Evolutionary conservation across 2,113 vertebrate species (phyloP).

Genomic region (Equus quagga): DNA sequence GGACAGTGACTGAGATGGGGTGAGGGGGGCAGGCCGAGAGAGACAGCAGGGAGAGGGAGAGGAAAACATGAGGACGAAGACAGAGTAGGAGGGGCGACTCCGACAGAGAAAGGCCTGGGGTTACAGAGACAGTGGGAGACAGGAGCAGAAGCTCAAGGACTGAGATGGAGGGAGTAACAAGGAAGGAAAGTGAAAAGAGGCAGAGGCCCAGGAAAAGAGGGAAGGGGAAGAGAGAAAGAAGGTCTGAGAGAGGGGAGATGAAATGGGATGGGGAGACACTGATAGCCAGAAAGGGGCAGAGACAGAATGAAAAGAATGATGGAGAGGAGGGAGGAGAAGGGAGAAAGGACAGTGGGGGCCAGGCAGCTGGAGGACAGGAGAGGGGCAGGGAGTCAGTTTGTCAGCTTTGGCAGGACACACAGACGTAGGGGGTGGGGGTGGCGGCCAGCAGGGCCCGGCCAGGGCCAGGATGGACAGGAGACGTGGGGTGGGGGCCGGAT

Average conservation of each 20-base stretch:
- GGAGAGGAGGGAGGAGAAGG: not conserved
- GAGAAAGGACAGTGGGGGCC: not conserved
- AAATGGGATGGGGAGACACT: not conserved
- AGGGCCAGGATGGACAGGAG: constrained; percentile 48
- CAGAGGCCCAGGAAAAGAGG: not conserved
- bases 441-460: not conserved
- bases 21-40: not conserved
- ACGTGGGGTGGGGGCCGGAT: constrained; percentile 61
- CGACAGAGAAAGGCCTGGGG: not conserved
- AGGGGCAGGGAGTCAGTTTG: not conserved
- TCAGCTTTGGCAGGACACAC: not conserved
- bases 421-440: not conserved
- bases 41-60: not conserved
- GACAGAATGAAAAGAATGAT: not conserved
- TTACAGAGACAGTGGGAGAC: not conserved
- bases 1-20: not conserved
- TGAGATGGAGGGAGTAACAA: not conserved
- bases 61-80: constrained; percentile 19
- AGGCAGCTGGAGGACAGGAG: not conserved
- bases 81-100: not conserved
- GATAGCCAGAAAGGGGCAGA: not conserved
- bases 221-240: not conserved
- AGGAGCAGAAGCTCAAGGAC: not conserved
- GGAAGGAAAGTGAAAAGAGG: not conserved
- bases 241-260: not conserved